Base-by-base conservation (phyloP, 2,797 vertebrate genomes). In the Lacerta bilineata region DNA sequence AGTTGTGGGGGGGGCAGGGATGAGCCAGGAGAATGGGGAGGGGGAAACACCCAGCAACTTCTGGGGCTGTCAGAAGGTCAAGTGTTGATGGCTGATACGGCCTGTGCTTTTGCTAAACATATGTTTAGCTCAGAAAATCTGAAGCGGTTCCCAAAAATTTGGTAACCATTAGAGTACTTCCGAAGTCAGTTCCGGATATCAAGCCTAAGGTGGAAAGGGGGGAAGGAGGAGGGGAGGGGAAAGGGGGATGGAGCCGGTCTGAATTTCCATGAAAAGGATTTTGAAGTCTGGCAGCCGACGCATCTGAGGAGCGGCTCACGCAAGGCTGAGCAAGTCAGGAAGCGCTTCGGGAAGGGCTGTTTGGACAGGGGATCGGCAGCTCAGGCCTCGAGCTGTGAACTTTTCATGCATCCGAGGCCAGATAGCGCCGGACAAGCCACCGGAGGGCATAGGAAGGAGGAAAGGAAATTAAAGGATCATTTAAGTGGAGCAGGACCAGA, bases 91-190 rank as follows among this genome's bases (percentile, higher is more conserved):
- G 98, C 98, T 98, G 98, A 97, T 98, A 97, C 98, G 97, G 98
- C 97, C 98, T 98, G 96, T 97, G 94, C 81, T 88, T 88, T 76
- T 84, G 46, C 97, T 96, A 97, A 98, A 98, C 98, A 99, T 94
- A 97, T 98, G 98, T 98, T 98, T 98, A 98, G 97, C 95, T 93
- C 96, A 92, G 90, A 95, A 97, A 97, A 97, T 88, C 96, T 94
- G 91, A 96, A 94, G 93, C 96, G 93, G 96, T 97, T 97, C 96
- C 96, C 96, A 96, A 97, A 98, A 98, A 97, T 98, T 99, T 99
- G 98, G 98, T 98, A 99, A 98, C 98, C 97, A 99, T 99, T 99
- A 99, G 96, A 97, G 97, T 92, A 98, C 98, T 99, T 99, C 98
- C 98, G 96, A 98, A 97, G 98, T 96, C 96, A 98, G 97, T 98